A percentile compares a stretch with the other conserved stretches of the same genome.
phyloP scores from a whole-genome alignment of 2,113 vertebrate species.

The Periophthalmus modestus region DNA sequence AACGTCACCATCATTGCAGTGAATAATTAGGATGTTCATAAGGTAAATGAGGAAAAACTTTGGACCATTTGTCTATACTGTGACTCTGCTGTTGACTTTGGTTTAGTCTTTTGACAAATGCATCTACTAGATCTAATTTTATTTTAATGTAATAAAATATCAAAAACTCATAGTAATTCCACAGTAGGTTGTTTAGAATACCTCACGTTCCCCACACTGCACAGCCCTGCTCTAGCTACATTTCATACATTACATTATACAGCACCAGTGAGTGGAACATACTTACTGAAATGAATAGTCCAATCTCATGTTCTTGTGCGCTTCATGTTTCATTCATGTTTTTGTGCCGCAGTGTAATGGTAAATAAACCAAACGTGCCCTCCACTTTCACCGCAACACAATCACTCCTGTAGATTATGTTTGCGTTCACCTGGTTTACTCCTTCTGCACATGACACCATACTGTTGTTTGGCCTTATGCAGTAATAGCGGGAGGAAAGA shows the following conservation, averaged over 20 bases:
- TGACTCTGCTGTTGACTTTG: neutral
- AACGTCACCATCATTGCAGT: no score
- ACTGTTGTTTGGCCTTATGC: neutral
- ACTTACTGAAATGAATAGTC: neutral
- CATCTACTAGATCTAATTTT: neutral
- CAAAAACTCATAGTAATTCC: neutral
- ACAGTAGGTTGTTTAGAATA: no score
- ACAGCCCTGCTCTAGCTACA: neutral
- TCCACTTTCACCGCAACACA: neutral
- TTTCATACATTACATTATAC: constrained; percentile 8
- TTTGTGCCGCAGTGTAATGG: constrained; percentile 10
- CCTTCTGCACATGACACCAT: neutral
- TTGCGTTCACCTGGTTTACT: neutral
- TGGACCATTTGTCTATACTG: no score
- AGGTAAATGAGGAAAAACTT: no score
- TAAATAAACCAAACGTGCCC: constrained; percentile 24
- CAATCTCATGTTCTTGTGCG: neutral
- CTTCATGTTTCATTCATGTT: constrained; percentile 42
- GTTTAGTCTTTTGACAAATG: neutral
- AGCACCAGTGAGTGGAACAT: neutral
- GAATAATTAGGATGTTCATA: no score
- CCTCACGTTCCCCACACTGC: neutral
- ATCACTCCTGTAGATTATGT: neutral
- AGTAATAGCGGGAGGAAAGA: neutral
- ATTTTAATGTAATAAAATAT: neutral